phyloP scores from a whole-genome alignment of 2,888 invertebrate genomes.

The Acronicta aceris region DNA sequence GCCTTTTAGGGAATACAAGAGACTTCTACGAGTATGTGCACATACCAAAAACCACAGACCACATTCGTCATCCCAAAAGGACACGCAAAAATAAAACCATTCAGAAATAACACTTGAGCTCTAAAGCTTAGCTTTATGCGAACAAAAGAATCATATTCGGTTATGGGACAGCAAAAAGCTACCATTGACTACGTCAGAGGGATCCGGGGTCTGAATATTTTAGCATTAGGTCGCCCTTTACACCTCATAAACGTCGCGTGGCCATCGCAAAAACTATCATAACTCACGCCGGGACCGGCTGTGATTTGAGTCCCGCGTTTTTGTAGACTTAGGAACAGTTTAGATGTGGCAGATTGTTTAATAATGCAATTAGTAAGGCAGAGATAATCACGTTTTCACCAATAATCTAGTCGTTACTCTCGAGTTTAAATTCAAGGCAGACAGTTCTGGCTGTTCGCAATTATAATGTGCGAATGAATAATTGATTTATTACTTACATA shows the following conservation, averaged over 20 bases:
- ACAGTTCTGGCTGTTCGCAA: too few relatives aligned
- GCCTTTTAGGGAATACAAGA: too few relatives aligned
- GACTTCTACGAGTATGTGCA: too few relatives aligned
- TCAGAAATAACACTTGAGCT: constrained; percentile 34
- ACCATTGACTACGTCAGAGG: constrained; percentile 58
- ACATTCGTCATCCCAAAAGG: not conserved
- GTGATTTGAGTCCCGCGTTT: constrained; percentile 64
- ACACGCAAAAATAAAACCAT: constrained; percentile 26
- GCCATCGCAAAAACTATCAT: constrained; percentile 75
- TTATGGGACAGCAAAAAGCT: constrained; percentile 50
- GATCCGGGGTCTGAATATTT: constrained; percentile 55
- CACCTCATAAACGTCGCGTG: constrained; percentile 71
- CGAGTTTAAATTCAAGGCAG: too few relatives aligned
- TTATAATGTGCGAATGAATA: too few relatives aligned
- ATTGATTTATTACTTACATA: too few relatives aligned
- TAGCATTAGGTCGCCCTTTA: constrained; percentile 57
- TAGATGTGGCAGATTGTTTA: constrained; percentile 15
- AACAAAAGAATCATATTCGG: constrained; percentile 55
- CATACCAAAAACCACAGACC: not conserved
- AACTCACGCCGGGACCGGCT: constrained; percentile 69
- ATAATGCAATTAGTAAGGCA: too few relatives aligned
- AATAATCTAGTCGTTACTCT: too few relatives aligned
- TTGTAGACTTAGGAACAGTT: constrained; percentile 24
- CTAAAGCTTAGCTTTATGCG: constrained; percentile 45
- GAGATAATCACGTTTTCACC: too few relatives aligned